Conservation (phyloP, 2,113 vertebrate genomes). For the Eira barbara region DNA sequence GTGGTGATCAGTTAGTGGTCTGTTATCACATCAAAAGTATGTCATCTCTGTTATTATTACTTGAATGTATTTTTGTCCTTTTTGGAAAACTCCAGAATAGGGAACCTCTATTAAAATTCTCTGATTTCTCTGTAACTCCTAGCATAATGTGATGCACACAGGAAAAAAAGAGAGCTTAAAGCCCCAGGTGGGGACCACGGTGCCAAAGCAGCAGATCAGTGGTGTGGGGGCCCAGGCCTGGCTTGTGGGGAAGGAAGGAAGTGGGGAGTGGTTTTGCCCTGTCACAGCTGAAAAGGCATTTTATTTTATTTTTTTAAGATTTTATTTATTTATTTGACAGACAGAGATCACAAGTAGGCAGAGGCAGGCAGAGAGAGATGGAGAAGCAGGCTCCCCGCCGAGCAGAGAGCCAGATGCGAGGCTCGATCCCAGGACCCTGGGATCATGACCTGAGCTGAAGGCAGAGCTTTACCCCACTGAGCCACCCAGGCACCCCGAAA, state of each 20-base stretch:
- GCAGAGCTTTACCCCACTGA: too few species aligned
- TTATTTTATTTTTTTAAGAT: background rate
- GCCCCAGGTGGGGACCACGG: background rate
- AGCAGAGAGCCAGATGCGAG: too few species aligned
- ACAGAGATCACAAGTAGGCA: too few species aligned
- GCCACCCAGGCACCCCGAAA: too few species aligned
- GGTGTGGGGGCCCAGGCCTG: background rate
- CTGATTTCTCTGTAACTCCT: background rate
- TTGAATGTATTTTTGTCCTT: background rate
- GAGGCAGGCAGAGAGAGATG: too few species aligned
- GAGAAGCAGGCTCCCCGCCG: too few species aligned
- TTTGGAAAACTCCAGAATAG: background rate
- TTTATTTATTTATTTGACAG: too few species aligned
- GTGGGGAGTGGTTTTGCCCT: background rate
- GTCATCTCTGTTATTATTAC: background rate
- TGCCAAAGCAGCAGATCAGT: background rate
- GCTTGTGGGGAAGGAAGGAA: background rate
- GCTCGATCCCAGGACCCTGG: too few species aligned
- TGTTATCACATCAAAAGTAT: background rate
- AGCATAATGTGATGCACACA: background rate
- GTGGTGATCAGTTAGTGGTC: background rate
- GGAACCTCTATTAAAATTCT: background rate
- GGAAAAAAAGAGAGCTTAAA: background rate
- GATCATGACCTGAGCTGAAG: too few species aligned
- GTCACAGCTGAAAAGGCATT: background rate